Evolutionary conservation across 2,113 vertebrate species (phyloP), one percentile per base, ranked within the genome.

Genomic region (Sitta europaea): DNA sequence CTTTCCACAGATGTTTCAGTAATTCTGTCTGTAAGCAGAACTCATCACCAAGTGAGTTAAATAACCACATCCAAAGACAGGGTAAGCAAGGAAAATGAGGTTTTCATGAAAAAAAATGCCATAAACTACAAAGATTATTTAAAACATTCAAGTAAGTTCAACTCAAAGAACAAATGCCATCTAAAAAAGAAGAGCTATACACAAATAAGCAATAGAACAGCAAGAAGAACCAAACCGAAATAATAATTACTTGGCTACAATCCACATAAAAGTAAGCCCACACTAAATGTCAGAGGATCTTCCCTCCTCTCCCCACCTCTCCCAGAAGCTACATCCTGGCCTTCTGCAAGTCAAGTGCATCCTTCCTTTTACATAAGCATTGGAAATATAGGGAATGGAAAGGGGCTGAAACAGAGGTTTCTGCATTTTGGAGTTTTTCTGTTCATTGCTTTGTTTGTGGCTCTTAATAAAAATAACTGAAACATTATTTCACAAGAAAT

Each of bases 21-120:
- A 86, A 68, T 84, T 93, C 50, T 84, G 31, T 74, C 55, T 80
- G 31, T 53, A 72, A 82, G 71, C 47, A 95, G 38, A 88, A 83
- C 55, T 83, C 67, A 18, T 14, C 2, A 3, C 19, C 2, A 1
- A 62, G 23, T 29, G 51, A 88, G n/a, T 31, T 80, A 70, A 87
- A 73, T 50, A 90, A 75, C 13, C 22, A 77, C 24, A 68, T 83
- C n/a, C 25, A 85, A 75, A 48, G 45, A 65, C 42, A 53, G 53
- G 5, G 33, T 38, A 57, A 90, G 58, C 36, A 92, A 79, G 27
- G 11, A 88, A 91, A 86, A 91, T 10, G 0, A 53, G 36, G 17
- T 57, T 83, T 78, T 53, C 5, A 5, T 11, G 6, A 2, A 16
- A 59, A 88, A 70, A 22, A 54, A 72, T 66, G 20, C 0, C 6